Conservation (phyloP, 2,113 vertebrate genomes). For the Hemicordylus capensis region DNA sequence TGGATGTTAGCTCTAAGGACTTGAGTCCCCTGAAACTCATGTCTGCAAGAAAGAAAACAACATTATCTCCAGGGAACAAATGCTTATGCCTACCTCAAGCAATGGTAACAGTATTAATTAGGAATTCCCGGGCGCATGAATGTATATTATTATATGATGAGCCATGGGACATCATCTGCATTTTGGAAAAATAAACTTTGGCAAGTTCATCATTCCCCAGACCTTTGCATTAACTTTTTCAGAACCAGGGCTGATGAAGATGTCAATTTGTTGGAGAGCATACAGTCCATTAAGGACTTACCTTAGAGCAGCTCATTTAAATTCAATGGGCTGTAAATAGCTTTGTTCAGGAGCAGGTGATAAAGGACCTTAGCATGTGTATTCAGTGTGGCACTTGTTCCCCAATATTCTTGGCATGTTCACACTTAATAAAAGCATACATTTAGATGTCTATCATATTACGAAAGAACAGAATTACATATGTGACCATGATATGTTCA, state of each 20-base stretch:
- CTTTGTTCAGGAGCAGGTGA: background rate
- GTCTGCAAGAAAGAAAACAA: conserved; percentile 10
- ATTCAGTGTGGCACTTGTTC: background rate
- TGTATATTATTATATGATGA: background rate
- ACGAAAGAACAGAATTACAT: too few species aligned
- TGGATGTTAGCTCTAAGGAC: conserved; percentile 30
- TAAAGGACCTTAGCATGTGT: background rate
- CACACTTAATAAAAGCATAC: too few species aligned
- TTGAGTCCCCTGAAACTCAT: conserved; percentile 51
- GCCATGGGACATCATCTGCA: background rate
- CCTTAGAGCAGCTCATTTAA: background rate
- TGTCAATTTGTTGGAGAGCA: conserved; percentile 58
- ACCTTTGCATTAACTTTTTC: conserved; percentile 58
- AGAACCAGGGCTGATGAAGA: conserved; percentile 46
- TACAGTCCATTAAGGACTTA: background rate
- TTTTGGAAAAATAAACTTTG: background rate
- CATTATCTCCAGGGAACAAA: background rate
- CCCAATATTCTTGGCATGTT: too few species aligned
- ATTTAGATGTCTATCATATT: too few species aligned
- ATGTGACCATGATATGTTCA: too few species aligned
- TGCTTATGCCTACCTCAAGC: background rate
- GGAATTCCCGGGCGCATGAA: background rate
- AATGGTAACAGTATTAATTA: conserved; percentile 17
- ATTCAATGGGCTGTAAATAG: background rate
- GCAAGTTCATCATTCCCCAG: conserved; percentile 35